Percentiles rank a stretch among this genome's conserved stretches.
Conservation (phyloP, 1,140 invertebrate species). For the Bombus turneri region DNA sequence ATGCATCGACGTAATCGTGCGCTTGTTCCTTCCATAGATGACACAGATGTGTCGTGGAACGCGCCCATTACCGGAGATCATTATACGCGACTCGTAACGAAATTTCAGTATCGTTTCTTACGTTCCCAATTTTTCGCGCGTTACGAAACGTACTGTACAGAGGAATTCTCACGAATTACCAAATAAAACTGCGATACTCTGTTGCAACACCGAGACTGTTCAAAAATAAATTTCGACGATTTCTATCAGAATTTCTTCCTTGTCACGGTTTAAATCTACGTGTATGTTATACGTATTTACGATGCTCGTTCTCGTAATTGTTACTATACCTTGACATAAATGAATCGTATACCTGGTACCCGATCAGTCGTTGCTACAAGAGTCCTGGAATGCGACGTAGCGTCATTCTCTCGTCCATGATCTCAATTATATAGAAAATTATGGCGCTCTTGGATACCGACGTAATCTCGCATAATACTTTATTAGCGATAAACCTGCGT, state of each 20-base stretch:
- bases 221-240: not conserved
- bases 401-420: conserved; percentile 37
- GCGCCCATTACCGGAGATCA: not conserved
- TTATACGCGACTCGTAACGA: no score
- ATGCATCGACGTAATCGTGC: conserved; percentile 1
- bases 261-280: not conserved
- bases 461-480: not conserved
- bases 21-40: not conserved
- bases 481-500: not conserved
- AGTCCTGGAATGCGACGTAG: conserved; percentile 31
- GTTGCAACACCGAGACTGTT: not conserved
- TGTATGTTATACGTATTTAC: not conserved
- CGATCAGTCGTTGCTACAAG: no score
- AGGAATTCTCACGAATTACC: not conserved
- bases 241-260: not conserved
- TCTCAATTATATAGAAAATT: conserved; percentile 31
- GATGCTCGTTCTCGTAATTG: conserved; percentile 13
- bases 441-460: no score
- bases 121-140: not conserved
- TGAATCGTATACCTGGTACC: not conserved
- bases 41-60: not conserved
- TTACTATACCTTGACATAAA: conserved; percentile 55
- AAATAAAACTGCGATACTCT: not conserved
- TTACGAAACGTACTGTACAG: not conserved
- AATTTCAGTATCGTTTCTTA: not conserved